Base-by-base conservation (phyloP, 2,797 vertebrate genomes). In the Anguilla anguilla region DNA sequence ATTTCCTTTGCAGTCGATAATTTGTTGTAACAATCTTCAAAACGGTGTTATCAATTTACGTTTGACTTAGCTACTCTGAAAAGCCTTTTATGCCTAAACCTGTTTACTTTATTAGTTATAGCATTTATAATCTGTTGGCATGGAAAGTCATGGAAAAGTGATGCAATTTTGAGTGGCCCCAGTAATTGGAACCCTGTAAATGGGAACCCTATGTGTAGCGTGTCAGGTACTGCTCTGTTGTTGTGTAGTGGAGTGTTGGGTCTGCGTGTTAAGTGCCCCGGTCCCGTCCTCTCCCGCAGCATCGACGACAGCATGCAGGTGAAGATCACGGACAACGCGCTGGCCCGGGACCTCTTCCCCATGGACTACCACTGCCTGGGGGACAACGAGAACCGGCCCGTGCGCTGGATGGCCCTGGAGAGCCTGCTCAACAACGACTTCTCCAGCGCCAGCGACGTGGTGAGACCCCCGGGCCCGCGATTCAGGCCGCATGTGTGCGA, bases 291-390 rank as follows among this genome's bases (percentile, higher is more conserved):
- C 10, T 46, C 85, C 13, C 77, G 87, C 91, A 99, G 99, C 94
- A 99, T 99, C 89, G 99, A 99, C 39, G 98, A 99, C 89, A 97
- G 97, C 87, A 98, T 99, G 96, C 98, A 99, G 92, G 99, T 99
- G 91, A 99, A 99, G 96, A 99, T 99, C 92, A 98, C 98, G 85
- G 99, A 99, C 94, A 99, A 98, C 4, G 99, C 98, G 6, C 96
- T 99, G 2, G 96, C 99, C 39, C 95, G 98, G 92, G 99, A 99
- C 93, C 96, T 99, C 0, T 99, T 99, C 93, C 98, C 99, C 57
- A 99, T 99, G 98, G 99, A 99, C 93, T 99, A 99, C 93, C 98
- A 99, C 94, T 99, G 98, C 93, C 96, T 99, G 74, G 98, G 98
- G 88, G 98, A 99, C 92, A 99, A 99, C 22, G 99, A 99, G 93